Evolutionary conservation across 2,797 vertebrate genomes (phyloP).

Genomic region (Scolopax bukidnonensis): DNA sequence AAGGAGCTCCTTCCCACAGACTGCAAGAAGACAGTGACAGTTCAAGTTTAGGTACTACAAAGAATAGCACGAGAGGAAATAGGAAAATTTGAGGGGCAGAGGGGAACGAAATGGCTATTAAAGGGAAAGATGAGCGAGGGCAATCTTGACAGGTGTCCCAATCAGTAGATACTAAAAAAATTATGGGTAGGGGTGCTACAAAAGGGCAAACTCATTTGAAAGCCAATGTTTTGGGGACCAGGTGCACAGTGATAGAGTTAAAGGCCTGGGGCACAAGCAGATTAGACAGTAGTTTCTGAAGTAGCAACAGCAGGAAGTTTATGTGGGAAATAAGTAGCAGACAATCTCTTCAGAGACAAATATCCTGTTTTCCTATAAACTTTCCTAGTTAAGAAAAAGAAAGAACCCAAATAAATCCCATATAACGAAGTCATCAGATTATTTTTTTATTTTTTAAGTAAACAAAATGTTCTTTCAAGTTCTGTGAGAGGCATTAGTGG

Average conservation of each 20-base stretch:
- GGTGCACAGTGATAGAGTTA: background rate
- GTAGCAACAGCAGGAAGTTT: slow-evolving; percentile 54
- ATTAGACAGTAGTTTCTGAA: slow-evolving; percentile 34
- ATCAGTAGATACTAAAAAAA: background rate
- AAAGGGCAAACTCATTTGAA: background rate
- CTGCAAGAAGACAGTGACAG: background rate
- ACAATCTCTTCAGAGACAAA: slow-evolving; percentile 37
- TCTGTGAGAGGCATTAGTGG: slow-evolving; percentile 52
- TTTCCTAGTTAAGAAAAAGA: slow-evolving; percentile 54
- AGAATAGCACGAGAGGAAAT: background rate
- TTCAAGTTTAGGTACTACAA: background rate
- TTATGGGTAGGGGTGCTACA: background rate
- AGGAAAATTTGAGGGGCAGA: background rate
- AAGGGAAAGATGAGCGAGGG: background rate
- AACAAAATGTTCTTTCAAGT: slow-evolving; percentile 63
- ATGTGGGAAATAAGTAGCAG: slow-evolving; percentile 57
- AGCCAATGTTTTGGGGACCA: background rate
- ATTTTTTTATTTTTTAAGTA: slow-evolving; percentile 16
- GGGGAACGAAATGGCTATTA: background rate
- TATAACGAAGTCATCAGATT: slow-evolving; percentile 31
- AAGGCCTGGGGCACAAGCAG: background rate
- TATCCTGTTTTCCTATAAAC: slow-evolving; percentile 65
- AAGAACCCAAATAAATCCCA: slow-evolving; percentile 69
- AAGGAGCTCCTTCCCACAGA: background rate
- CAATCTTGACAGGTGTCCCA: background rate